Evolutionary conservation across 2,797 vertebrate genomes (phyloP).

Genomic region (Saxicola maurus): DNA sequence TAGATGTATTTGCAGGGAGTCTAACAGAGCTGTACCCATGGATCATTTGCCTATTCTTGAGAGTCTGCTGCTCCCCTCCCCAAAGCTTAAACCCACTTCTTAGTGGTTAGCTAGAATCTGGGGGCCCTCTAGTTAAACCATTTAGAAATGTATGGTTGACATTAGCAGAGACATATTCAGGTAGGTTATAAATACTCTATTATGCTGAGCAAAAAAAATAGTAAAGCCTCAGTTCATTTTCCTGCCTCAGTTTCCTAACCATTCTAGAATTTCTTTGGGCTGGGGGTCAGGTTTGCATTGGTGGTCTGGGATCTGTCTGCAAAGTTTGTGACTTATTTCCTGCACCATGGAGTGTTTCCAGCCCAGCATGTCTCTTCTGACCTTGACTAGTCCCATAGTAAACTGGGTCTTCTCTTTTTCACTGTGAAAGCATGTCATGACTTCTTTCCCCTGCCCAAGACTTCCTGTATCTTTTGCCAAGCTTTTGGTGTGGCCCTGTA

Average conservation of each 20-base stretch:
- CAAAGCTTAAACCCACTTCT: background rate
- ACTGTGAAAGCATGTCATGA: conserved; percentile 41
- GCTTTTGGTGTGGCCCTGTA: conserved; percentile 56
- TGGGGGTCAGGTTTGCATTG: conserved; percentile 32
- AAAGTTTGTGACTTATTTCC: conserved; percentile 37
- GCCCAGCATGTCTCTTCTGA: conserved; percentile 40
- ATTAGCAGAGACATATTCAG: background rate
- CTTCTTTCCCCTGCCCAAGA: conserved; percentile 49
- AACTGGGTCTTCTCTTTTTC: conserved; percentile 33
- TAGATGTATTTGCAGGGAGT: background rate
- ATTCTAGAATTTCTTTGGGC: conserved; percentile 28
- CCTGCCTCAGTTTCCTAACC: conserved; percentile 59
- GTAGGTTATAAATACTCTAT: conserved; percentile 13
- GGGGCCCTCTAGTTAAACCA: background rate
- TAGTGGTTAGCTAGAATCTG: background rate
- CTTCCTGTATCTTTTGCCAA: conserved; percentile 48
- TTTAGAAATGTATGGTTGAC: background rate
- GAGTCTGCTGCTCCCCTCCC: background rate
- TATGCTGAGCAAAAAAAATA: conserved; percentile 26
- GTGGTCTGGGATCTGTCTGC: conserved; percentile 42
- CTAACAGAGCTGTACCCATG: fast-evolving
- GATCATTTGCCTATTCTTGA: background rate
- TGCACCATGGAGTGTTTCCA: conserved; percentile 38
- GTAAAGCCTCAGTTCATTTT: conserved; percentile 22
- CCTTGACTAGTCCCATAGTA: conserved; percentile 12